Evolutionary conservation across 2,797 vertebrate species (phyloP).

Genomic region (Acipenser oxyrinchus): DNA sequence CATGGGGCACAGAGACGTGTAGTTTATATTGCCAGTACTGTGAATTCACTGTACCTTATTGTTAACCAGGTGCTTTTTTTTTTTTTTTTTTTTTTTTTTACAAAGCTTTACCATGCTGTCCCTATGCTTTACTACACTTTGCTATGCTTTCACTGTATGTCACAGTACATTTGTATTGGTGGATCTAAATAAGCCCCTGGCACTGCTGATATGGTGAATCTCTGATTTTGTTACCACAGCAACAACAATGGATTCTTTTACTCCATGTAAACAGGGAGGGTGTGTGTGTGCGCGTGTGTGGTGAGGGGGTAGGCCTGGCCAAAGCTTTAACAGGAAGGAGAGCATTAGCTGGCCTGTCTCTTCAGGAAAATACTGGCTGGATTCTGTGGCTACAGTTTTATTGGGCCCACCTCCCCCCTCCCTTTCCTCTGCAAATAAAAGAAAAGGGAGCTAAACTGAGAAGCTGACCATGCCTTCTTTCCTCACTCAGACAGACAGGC

Average conservation of each 20-base stretch:
- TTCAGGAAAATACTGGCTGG: constrained; percentile 37
- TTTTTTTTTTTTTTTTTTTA: background rate
- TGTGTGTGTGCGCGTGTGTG: background rate
- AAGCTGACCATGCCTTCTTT: constrained; percentile 24
- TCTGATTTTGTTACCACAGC: background rate
- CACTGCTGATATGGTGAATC: background rate
- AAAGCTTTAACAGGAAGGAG: constrained; percentile 43
- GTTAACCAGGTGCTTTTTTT: too few relatives aligned
- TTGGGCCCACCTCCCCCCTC: constrained; percentile 20
- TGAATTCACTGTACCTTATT: too few relatives aligned
- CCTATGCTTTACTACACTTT: too few relatives aligned
- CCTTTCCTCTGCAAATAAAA: constrained; percentile 36
- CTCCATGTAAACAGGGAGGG: background rate
- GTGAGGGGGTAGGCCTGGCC: constrained; percentile 26
- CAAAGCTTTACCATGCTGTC: background rate
- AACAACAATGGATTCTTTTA: background rate
- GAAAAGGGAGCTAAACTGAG: constrained; percentile 26
- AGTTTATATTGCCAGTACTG: too few relatives aligned
- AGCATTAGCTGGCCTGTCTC: constrained; percentile 35
- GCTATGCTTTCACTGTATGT: too few relatives aligned
- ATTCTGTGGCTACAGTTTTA: constrained; percentile 31
- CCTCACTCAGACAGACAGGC: background rate
- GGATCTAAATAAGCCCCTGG: background rate
- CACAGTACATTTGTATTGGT: background rate
- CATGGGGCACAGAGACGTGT: too few relatives aligned